These are phyloP conservation scores for Cossypha polioptera DNA, from an alignment of 2,797 vertebrate genomes.

Conservation along the genomic window DNA sequence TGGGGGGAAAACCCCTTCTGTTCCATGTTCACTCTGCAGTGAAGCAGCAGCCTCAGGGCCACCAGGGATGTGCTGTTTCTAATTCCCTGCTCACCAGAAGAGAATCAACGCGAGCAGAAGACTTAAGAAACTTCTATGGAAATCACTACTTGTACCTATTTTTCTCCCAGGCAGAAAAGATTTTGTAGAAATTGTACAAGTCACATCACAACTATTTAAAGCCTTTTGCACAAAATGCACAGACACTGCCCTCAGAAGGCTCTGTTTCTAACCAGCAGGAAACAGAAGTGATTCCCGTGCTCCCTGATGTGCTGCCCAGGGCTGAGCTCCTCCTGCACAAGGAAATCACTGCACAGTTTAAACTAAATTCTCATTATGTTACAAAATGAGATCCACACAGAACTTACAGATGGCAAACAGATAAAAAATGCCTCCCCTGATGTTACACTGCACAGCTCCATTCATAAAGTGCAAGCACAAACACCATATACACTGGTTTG, in stretches of 20 bases:
- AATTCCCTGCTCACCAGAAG: background rate
- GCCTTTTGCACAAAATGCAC: background rate
- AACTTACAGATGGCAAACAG: background rate
- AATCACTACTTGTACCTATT: background rate
- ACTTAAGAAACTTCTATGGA: background rate
- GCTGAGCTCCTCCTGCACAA: background rate
- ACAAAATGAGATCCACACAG: background rate
- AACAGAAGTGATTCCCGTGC: background rate
- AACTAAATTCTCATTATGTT: background rate
- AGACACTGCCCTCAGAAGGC: background rate
- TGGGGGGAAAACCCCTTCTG: background rate
- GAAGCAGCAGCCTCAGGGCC: background rate
- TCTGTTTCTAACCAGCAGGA: background rate
- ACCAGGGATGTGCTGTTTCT: background rate
- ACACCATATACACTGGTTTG: background rate
- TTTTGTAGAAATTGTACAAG: background rate
- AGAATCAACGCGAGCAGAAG: background rate
- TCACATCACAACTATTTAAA: background rate
- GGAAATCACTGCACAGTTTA: background rate
- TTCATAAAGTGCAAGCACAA: background rate
- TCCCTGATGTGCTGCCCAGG: background rate
- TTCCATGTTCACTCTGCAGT: background rate
- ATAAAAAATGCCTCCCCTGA: background rate
- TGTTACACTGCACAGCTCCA: background rate
- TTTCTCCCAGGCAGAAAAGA: background rate